A percentile compares a stretch with the other conserved stretches of the same genome.
Evolutionary conservation across 1,140 invertebrate species (phyloP).

Genomic region (Zaprionus ghesquierei): DNA sequence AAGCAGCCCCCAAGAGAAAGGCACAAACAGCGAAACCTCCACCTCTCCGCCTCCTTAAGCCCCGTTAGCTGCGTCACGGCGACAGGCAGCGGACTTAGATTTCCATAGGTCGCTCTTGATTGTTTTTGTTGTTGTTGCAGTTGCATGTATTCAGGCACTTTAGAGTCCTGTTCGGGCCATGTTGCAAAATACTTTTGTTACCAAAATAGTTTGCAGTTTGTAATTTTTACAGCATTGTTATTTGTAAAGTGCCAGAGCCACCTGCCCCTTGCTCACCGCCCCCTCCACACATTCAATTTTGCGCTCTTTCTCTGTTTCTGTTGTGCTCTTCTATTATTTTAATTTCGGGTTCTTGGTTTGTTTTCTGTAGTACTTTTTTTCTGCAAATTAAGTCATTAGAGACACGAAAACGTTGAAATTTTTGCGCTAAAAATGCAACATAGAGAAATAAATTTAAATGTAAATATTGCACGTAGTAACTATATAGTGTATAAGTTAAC

Average conservation of each 20-base stretch:
- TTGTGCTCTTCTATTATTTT: conserved; percentile 11
- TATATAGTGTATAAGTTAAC: not conserved
- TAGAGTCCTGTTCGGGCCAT: not conserved
- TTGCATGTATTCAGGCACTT: conserved; percentile 27
- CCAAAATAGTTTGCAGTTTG: conserved; percentile 72
- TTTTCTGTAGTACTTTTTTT: not conserved
- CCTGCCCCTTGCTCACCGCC: not conserved
- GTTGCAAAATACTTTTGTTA: conserved; percentile 60
- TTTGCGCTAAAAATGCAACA: not conserved
- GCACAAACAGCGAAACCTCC: conserved; percentile 26
- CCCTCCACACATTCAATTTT: not conserved
- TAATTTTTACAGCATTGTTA: conserved; percentile 74
- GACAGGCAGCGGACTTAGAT: conserved; percentile 45
- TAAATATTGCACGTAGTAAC: not conserved
- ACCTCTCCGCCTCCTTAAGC: conserved; percentile 6
- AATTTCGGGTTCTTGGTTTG: conserved; percentile 5
- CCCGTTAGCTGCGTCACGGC: conserved; percentile 52
- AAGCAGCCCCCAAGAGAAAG: conserved; percentile 21
- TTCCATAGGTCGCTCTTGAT: not conserved
- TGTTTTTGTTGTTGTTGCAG: not conserved
- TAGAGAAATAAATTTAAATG: not conserved
- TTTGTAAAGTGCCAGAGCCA: conserved; percentile 65
- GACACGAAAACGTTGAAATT: conserved; percentile 25
- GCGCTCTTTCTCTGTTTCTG: not conserved
- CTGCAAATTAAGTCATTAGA: conserved; percentile 69